A percentile compares a stretch with the other conserved stretches of the same genome.
phyloP scores from a whole-genome alignment of 2,797 vertebrate genomes.

The Perodicticus potto region DNA sequence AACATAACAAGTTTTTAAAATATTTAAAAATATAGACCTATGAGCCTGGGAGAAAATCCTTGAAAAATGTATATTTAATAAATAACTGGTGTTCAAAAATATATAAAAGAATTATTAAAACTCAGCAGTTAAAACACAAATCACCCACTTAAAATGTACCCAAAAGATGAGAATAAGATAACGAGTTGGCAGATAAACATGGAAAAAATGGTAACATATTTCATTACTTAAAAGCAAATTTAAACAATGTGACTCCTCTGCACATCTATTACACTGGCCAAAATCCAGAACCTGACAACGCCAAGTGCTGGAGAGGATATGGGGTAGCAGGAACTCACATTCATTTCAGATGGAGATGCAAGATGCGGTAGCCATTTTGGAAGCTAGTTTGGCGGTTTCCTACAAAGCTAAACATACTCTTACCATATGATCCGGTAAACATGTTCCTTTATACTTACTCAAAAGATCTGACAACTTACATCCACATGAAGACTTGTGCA shows the following conservation, averaged over 20 bases:
- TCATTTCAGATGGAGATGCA: not conserved
- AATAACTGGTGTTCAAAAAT: not conserved
- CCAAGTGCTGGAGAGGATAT: not conserved
- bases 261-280: not conserved
- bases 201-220: not conserved
- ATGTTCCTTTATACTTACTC: not conserved
- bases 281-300: not conserved
- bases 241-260: not conserved
- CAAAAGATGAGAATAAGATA: not conserved
- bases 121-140: not conserved
- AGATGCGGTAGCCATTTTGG: not conserved
- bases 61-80: not conserved
- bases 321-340: not conserved
- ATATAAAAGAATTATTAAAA: not conserved
- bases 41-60: not conserved
- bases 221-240: not conserved
- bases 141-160: not conserved
- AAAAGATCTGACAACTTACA: not conserved
- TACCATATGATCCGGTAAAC: not conserved
- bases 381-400: not conserved
- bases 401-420: not conserved
- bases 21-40: not conserved
- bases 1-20: not conserved
- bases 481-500: not conserved
- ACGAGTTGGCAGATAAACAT: not conserved